Percentiles rank a stretch among this genome's conserved stretches.
These are phyloP conservation scores for Dicyrtomina minuta DNA, from an alignment of 2,888 invertebrate species.

Conservation along the genomic window DNA sequence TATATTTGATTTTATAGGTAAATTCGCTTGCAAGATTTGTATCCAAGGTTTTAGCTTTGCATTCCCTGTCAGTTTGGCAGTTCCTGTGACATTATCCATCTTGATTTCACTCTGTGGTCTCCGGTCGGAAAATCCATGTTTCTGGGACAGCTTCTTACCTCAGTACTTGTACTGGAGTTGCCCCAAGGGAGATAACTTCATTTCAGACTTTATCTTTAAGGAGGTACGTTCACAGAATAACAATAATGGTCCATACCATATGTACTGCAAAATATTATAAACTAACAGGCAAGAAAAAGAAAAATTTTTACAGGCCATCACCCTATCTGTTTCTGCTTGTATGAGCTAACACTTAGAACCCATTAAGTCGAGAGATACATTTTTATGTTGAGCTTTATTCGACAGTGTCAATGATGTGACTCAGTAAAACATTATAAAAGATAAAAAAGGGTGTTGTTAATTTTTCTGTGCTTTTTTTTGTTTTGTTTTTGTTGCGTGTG, in stretches of 20 bases:
- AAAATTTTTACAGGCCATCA: not conserved
- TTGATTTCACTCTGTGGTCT: constrained; percentile 86
- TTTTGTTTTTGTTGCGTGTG: not conserved
- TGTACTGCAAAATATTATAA: too few species aligned
- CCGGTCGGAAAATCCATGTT: constrained; percentile 81
- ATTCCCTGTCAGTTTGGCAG: constrained; percentile 89
- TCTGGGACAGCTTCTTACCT: constrained; percentile 81
- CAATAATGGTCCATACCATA: too few species aligned
- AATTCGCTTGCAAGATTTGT: constrained; percentile 93
- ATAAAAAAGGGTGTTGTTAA: constrained; percentile 15
- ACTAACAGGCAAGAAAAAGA: not conserved
- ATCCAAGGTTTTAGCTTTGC: constrained; percentile 98
- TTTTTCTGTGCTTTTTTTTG: constrained; percentile 4
- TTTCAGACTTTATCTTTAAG: constrained; percentile 79
- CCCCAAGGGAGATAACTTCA: constrained; percentile 71
- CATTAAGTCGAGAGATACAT: not conserved
- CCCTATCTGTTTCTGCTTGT: not conserved
- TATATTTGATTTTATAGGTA: constrained; percentile 61
- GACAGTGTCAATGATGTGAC: not conserved
- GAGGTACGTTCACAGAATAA: constrained; percentile 59
- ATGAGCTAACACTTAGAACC: too few species aligned
- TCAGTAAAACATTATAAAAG: too few species aligned
- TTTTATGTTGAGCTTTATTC: too few species aligned
- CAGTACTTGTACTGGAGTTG: constrained; percentile 90
- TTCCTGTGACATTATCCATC: constrained; percentile 83